A percentile compares a stretch with the other conserved stretches of the same genome.
These are phyloP conservation scores for Drosophila rhopaloa DNA, from an alignment of 1,140 invertebrate genomes.

Conservation along the genomic window DNA sequence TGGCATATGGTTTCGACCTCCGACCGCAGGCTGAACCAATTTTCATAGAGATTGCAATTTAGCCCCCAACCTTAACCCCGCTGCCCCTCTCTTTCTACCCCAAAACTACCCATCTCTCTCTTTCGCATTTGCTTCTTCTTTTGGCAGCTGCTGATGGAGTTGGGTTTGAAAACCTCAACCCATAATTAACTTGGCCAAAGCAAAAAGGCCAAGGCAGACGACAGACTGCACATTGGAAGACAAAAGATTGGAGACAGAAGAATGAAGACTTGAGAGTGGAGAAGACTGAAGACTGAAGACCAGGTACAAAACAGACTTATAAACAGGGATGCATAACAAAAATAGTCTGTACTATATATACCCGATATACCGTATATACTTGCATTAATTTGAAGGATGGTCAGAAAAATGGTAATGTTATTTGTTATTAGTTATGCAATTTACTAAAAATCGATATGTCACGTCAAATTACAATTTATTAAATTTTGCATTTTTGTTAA, in stretches of 20 bases:
- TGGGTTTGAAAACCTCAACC: conserved; percentile 81
- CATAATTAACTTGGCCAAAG: conserved; percentile 78
- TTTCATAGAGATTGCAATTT: conserved; percentile 68
- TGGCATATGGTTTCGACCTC: conserved; percentile 39
- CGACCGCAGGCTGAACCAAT: conserved; percentile 64
- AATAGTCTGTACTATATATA: no score
- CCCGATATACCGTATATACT: no score
- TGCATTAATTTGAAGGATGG: no score
- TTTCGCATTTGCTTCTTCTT: conserved; percentile 39
- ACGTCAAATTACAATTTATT: no score
- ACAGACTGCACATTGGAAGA: conserved; percentile 29
- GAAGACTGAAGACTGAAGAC: conserved; percentile 2
- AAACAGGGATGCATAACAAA: no score
- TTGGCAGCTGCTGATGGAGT: conserved; percentile 47
- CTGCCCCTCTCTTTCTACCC: neutral
- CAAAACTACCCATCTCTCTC: neutral
- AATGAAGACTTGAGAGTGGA: conserved; percentile 15
- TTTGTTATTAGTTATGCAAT: no score
- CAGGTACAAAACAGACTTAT: neutral
- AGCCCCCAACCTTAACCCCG: conserved; percentile 29
- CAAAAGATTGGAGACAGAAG: conserved; percentile 1
- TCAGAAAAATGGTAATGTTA: no score
- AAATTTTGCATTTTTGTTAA: no score
- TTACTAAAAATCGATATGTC: no score
- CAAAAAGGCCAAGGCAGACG: conserved; percentile 56